Evolutionary conservation across 2,113 vertebrate species (phyloP), one percentile per base, ranked within the genome.

Genomic region (Ursus arctos): DNA sequence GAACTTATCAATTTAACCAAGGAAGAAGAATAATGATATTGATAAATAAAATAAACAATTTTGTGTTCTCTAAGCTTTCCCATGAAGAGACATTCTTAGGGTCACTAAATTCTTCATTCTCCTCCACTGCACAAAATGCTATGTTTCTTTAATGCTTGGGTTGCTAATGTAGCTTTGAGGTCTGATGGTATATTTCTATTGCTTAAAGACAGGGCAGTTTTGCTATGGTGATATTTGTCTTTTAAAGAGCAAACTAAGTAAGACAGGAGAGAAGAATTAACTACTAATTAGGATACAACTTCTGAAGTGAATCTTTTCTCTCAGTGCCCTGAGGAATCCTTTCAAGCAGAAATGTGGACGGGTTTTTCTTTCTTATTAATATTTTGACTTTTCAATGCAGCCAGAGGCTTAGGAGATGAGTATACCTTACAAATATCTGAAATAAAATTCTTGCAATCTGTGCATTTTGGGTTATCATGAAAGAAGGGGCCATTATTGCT

Each of bases 221-320:
- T 86, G 51, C 43, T 79, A 51, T 4, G 2, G 55, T 96, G 61
- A 61, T 95, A 93, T 84, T 95, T 94, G 88, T 90, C 72, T 95
- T 93, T 76, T 96, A 84, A 95, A 95, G 36, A 97, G 51, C 69
- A 98, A 96, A 92, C 43, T 90, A 97, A 94, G 74, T 88, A 88
- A 89, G 43, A 77, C 72, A 18, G 40, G 31, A 93, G 55, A 71
- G 49, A 85, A 92, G 71, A 96, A 91, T n/a, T 79, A 76, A 91
- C 53, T 88, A 13, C n/a, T 92, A 96, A 96, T 97, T 95, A 93
- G 72, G 86, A 89, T 87, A 86, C 24, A 57, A 85, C 61, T 86
- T 93, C 82, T 86, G 72, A 87, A 95, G 55, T 96, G 59, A 88
- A 9, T 77, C n/a, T 85, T 85, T 84, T 91, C 79, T 43, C 19